Evolutionary conservation across 2,113 vertebrate genomes (phyloP), one percentile per base, ranked within the genome.

Genomic region (Hylia prasina): DNA sequence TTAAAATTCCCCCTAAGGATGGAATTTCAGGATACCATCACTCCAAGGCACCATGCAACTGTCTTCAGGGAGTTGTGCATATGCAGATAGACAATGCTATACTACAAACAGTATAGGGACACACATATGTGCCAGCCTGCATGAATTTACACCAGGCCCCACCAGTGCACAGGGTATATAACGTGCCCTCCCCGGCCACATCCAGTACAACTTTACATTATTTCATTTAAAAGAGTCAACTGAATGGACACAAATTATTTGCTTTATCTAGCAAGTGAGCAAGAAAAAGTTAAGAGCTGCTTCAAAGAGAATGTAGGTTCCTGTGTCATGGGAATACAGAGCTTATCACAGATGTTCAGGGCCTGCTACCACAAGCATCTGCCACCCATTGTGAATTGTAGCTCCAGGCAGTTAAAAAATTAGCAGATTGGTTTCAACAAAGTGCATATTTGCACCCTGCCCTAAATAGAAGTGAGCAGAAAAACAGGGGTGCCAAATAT

Each of bases 391-490:
- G 79, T 0, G 28, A 94, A 95, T 66, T 1, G 5, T 28, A 94
- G 89, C 94, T 97, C 44, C 63, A 87, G 77, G 89, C 66, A 87
- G 80, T 37, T 87, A 21, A 87, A 90, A 96, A 96, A 89, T 92
- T 58, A 94, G 64, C 72, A 90, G 79, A 82, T 28, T 89, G 79
- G 73, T 94, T 96, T 91, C 92, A 94, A 94, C n/a, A 7, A 94
- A 93, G 87, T 64, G n/a, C 37, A 6, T 77, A 96, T 89, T 94
- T 90, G 56, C 88, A 89, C 93, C 35, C 73, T 92, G 87, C 54
- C 53, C 63, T 95, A 90, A 93, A 95, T 44, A 93, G 69, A 73
- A 84, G 35, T 1, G 25, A 94, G 90, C 63, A 75, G 45, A 89
- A 96, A 94, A 69, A 76, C 2, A 14, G 4, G 4, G 6, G 44